Evolutionary conservation across 1,140 invertebrate species (phyloP), one percentile per base, ranked within the genome.

Genomic region (Platorchestia sp.): DNA sequence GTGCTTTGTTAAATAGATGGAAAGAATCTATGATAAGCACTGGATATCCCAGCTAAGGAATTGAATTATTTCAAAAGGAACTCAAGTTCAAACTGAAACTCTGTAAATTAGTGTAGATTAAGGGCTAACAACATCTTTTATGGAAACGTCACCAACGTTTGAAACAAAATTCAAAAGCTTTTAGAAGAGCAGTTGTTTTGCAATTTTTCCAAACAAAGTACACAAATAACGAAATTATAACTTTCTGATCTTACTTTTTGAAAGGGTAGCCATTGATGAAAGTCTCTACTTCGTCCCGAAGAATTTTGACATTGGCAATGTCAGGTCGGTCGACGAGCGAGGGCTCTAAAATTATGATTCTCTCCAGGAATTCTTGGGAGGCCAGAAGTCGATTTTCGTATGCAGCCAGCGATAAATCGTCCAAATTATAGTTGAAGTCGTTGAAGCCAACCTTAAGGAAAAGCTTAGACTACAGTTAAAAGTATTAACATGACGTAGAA

Each of bases 381-480:
- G 1, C 41, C 19, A 40, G 42, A 0, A 53, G 51, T 5, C 95
- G 75, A 41, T 45, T 42, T 53, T 89, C 75, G 87, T 95, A 95
- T 10, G 95, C 95, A 90, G 75, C 86, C 45, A 90, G 19, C 89
- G 95, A 95, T 42, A 95, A 51, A 43, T 95, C 86, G 89, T 95
- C 95, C n/a, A 95, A 90, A 95, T 89, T 43, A 6, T n/a, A 75
- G 86, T 95, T 53, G 89, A 90, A 95, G 47, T 90, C 95, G 95
- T 95, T 59, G 45, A 95, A 90, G 19, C 95, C 95, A 44, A 95
- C 95, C 95, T 95, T 10, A 86, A 40, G 40, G 10, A 47, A 44
- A 27, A 93, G 45, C 41, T 19, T 93, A 36, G 59, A 36, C 1
- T 75, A 36, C 59, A 75, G 59, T 10, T 3, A 27, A 27, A 75